phyloP scores from a whole-genome alignment of 2,888 invertebrate species.

The Troides aeacus region DNA sequence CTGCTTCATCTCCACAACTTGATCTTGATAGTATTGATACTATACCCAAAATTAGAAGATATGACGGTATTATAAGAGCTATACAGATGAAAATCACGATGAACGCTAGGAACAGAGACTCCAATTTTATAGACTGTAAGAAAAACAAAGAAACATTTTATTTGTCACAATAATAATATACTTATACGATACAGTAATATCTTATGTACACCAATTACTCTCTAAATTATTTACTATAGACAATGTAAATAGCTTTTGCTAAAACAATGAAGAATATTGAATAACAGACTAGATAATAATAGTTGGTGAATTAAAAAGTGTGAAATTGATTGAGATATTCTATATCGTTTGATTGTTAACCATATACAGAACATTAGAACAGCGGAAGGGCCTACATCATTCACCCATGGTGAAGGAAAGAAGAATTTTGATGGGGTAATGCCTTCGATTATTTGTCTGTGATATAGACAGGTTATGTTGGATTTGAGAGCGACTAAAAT shows the following conservation, averaged over 20 bases:
- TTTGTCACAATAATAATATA: neutral
- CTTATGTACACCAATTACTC: neutral
- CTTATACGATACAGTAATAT: neutral
- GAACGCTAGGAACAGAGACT: slow-evolving; percentile 83
- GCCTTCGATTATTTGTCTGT: too few relatives aligned
- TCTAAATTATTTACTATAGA: neutral
- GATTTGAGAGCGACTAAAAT: too few relatives aligned
- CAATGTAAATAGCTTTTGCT: neutral
- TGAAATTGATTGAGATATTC: neutral
- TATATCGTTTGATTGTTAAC: neutral
- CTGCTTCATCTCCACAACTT: slow-evolving; percentile 61
- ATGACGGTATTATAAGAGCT: slow-evolving; percentile 82
- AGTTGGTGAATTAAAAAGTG: too few relatives aligned
- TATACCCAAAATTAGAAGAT: slow-evolving; percentile 73
- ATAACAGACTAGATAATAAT: too few relatives aligned
- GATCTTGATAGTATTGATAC: slow-evolving; percentile 72
- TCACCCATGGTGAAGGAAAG: too few relatives aligned
- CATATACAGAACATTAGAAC: too few relatives aligned
- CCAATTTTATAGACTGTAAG: slow-evolving; percentile 84
- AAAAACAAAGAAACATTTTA: slow-evolving; percentile 15
- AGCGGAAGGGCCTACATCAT: too few relatives aligned
- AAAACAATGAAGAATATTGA: neutral
- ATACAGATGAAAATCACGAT: slow-evolving; percentile 82
- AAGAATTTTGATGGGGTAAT: too few relatives aligned
- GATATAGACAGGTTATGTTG: too few relatives aligned